Evolutionary conservation across 1,140 invertebrate species (phyloP).

Genomic region (Hypsibius dujardini): DNA sequence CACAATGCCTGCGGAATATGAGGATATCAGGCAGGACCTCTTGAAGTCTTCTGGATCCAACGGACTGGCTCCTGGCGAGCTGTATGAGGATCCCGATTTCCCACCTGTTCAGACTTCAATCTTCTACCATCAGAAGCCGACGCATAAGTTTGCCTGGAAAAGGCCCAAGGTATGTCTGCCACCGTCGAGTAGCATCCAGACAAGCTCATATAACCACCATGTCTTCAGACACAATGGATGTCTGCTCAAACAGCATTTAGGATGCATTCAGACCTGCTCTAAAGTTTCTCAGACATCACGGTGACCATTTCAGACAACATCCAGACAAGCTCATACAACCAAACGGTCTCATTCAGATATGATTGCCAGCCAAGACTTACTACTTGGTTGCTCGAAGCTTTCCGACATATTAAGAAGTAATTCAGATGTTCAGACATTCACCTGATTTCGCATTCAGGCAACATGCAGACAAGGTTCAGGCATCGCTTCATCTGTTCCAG

Average conservation of each 20-base stretch:
- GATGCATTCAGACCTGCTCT: not conserved
- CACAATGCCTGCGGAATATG: no score
- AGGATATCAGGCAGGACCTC: no score
- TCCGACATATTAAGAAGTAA: no score
- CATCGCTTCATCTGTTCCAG: constrained; percentile 38
- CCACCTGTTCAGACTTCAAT: constrained; percentile 66
- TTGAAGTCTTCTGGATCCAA: no score
- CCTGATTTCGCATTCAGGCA: not conserved
- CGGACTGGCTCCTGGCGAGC: constrained; percentile 48
- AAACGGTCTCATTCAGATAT: not conserved
- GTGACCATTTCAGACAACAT: not conserved
- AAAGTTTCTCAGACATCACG: not conserved
- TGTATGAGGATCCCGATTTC: constrained; percentile 84
- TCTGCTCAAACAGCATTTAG: not conserved
- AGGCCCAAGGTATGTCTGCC: constrained; percentile 52
- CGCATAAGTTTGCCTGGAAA: constrained; percentile 77
- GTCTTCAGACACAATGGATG: not conserved
- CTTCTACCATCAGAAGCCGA: constrained; percentile 78
- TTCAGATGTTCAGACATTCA: not conserved
- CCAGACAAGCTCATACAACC: not conserved
- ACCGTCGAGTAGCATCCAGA: not conserved
- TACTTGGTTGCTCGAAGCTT: not conserved
- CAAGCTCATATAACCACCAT: not conserved
- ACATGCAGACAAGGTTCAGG: not conserved
- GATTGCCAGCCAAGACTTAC: not conserved